Conservation (phyloP, 1,140 invertebrate genomes). For the Eriosoma lanigerum region DNA sequence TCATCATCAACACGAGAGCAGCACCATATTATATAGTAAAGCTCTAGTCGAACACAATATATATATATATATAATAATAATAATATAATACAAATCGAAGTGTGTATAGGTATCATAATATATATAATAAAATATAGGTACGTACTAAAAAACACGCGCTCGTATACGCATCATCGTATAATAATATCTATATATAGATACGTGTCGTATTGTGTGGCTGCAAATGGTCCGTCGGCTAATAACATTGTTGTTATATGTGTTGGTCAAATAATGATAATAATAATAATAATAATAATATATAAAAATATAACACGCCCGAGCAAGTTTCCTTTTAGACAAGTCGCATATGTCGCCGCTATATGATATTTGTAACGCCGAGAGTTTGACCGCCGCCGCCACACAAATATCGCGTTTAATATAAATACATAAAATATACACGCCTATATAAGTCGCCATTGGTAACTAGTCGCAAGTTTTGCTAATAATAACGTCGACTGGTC, state of each 20-base stretch:
- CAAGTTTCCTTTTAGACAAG: slow-evolving; percentile 46
- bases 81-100: no score
- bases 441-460: no score
- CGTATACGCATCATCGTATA: neutral
- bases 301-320: slow-evolving; percentile 25
- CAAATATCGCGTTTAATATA: slow-evolving; percentile 26
- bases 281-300: neutral
- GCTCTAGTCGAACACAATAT: neutral
- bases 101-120: no score
- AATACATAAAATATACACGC: no score
- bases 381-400: neutral
- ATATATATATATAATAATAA: neutral
- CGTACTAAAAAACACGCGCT: neutral
- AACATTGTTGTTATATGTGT: slow-evolving; percentile 31
- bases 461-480: no score
- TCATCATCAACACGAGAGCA: neutral
- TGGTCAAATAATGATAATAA: no score
- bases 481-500: no score
- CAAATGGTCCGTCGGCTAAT: slow-evolving; percentile 38
- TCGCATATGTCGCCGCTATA: neutral
- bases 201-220: slow-evolving; percentile 13
- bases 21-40: neutral
- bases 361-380: slow-evolving; percentile 13
- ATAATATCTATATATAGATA: neutral
- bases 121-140: no score